A percentile compares a stretch with the other conserved stretches of the same genome.
phyloP scores from a whole-genome alignment of 1,140 invertebrate genomes.

The Caligus rogercresseyi region DNA sequence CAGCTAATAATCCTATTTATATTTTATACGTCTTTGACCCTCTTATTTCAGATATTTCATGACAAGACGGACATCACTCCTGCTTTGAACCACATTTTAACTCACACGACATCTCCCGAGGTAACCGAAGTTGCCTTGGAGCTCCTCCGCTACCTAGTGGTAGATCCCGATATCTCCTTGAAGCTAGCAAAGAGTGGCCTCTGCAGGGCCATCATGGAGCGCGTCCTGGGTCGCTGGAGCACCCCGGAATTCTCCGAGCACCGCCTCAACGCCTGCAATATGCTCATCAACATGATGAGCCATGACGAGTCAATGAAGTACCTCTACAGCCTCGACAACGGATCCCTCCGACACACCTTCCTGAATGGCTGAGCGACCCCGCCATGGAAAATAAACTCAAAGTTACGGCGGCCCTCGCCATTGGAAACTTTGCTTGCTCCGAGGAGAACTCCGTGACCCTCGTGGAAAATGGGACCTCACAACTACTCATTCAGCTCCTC shows the following conservation, averaged over 20 bases:
- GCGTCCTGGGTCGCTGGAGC: not conserved
- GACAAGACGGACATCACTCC: not conserved
- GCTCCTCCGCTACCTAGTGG: not conserved
- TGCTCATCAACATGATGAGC: constrained; percentile 1
- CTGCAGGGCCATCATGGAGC: not conserved
- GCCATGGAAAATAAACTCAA: not conserved
- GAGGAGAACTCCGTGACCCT: not conserved
- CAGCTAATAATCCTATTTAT: no score
- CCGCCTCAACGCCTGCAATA: not conserved
- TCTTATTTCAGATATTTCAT: not conserved
- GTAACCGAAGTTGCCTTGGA: not conserved
- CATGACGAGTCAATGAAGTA: constrained; percentile 9
- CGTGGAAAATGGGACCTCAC: not conserved
- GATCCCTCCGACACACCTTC: not conserved
- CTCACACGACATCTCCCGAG: constrained; percentile 12
- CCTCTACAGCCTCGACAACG: not conserved
- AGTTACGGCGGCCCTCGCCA: not conserved
- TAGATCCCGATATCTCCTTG: not conserved
- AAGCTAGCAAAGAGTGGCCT: constrained; percentile 8
- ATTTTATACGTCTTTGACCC: no score
- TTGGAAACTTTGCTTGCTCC: constrained; percentile 15
- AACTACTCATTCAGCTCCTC: not conserved
- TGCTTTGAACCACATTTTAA: constrained; percentile 2
- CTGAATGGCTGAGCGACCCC: not conserved
- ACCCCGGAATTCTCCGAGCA: not conserved